Base-by-base conservation (phyloP, 2,113 vertebrate genomes). In the Hippocampus mohnikei region DNA sequence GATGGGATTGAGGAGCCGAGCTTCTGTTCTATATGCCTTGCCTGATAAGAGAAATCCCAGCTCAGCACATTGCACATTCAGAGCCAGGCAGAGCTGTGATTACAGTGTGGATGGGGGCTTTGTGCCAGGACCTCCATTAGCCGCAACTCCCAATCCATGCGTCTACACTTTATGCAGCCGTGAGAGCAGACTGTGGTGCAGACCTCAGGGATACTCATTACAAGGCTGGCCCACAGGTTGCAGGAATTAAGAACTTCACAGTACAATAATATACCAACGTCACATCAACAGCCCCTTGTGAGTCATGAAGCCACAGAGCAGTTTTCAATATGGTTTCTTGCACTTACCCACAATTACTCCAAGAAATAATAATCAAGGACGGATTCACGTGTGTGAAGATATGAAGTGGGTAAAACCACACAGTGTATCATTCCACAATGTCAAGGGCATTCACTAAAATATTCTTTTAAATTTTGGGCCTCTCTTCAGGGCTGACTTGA, bases 31-130 rank as follows among this genome's bases (percentile, higher is more conserved):
- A 73, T 72, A 70, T 75, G 70, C 27, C 70, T 82, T 71, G 60
- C 61, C 78, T 62, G 85, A 87, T 85, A 86, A 81, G 75, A 87
- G 78, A 81, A 84, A 87, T 86, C 76, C 56, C 75, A 85, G 82
- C 74, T 65, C 73, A 76, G 81, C 84, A 84, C 69, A 52, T 70
- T 78, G 74, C 20, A 21, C 75, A 62, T 73, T 67, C 56, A 56
- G 46, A 78, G 73, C 76, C 78, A 77, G 81, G 85, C 69, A 77
- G 79, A 85, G 78, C 62, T 69, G 68, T 87, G 85, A 86, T 88
- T 84, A 84, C 76, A 84, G 80, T 65, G 64, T 72, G 75, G 60
- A 71, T 33, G 11, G 46, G 44, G 41, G 56, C 76, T 70, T 69
- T 67, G 42, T 73, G 83, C 81, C 85, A 84, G 72, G 48, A 69